Base-by-base conservation (phyloP, 2,888 invertebrate species). In the Auanema freiburgensis region DNA sequence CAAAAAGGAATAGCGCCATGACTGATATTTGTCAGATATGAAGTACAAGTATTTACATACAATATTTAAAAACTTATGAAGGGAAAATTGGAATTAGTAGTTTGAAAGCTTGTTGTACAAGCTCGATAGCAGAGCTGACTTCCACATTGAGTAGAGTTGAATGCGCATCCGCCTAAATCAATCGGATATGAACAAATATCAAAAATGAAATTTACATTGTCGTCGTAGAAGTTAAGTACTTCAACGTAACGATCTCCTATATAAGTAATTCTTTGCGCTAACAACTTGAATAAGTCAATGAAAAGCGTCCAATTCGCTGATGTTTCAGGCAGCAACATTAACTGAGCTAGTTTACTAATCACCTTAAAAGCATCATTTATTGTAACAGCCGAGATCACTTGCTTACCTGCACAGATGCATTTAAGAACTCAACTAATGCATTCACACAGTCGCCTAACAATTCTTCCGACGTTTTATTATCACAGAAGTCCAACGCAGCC, bases 321-420 rank as follows among this genome's bases (percentile, higher is more conserved):
- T n/a, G 42, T 44, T 6, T 57, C 40, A 14, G 57, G 25, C 12
- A 62, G 50, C 10, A 62, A 44, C 23, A 62, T 18, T n/a, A 62
- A 24, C 33, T 62, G 56, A 21, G 57, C 25, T 52, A 62, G 41
- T 25, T 62, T 62, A 6, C 56, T 42, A 12, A 62, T 57, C 4
- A 62, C 25, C 62, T 62, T 18, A 51, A 57, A 14, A 53, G n/a
- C 1, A 3, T 16, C 5, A 25, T 2, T 6, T n/a, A 23, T 33
- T 33, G 33, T 33, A 12, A 46, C 21, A 6, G 6, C 21, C 46
- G 10, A 46, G 3, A 3, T 21, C 46, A 10, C 6, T 18, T 5
- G 24, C 55, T 16, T 16, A 73, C 76, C 63, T 76, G 73, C 40
- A 77, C 70, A 14, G 76, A 69, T 14, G 77, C 64, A 18, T 74